These are phyloP conservation scores for Parotocinclus haroldoi DNA, from an alignment of 2,797 vertebrate species.

Conservation along the genomic window DNA sequence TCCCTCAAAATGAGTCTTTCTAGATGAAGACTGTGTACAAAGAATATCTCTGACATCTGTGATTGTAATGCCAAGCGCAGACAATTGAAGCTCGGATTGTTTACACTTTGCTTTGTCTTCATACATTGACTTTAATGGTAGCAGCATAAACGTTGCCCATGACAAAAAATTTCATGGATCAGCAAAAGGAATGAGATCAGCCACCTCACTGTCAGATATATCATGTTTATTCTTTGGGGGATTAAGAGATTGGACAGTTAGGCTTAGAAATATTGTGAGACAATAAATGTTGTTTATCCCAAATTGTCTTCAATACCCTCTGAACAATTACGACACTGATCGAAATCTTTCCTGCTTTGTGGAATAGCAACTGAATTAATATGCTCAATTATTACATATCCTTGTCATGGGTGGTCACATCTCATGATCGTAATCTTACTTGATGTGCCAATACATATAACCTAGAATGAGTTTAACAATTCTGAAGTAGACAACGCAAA, in stretches of 20 bases:
- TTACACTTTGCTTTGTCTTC: conserved; percentile 45
- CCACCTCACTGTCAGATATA: conserved; percentile 27
- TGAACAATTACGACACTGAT: conserved; percentile 26
- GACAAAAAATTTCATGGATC: conserved; percentile 49
- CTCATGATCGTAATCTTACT: no score
- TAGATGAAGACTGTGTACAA: neutral
- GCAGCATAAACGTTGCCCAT: conserved; percentile 48
- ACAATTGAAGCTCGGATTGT: conserved; percentile 42
- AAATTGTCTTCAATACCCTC: conserved; percentile 34
- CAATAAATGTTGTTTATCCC: neutral
- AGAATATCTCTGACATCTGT: conserved; percentile 32
- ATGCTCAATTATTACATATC: neutral
- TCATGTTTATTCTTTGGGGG: conserved; percentile 29
- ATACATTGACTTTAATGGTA: conserved; percentile 42
- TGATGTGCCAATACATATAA: no score
- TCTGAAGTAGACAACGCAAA: neutral
- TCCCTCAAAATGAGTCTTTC: no score
- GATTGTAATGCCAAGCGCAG: conserved; percentile 46
- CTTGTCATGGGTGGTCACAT: neutral
- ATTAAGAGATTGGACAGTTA: conserved; percentile 38
- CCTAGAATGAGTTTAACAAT: no score
- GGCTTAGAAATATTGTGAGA: conserved; percentile 27
- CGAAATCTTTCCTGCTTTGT: conserved; percentile 9
- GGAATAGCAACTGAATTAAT: conserved; percentile 2
- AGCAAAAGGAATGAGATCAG: conserved; percentile 40